These are phyloP conservation scores for Ornithoptera alexandrae DNA, from an alignment of 2,888 invertebrate species.

Conservation along the genomic window DNA sequence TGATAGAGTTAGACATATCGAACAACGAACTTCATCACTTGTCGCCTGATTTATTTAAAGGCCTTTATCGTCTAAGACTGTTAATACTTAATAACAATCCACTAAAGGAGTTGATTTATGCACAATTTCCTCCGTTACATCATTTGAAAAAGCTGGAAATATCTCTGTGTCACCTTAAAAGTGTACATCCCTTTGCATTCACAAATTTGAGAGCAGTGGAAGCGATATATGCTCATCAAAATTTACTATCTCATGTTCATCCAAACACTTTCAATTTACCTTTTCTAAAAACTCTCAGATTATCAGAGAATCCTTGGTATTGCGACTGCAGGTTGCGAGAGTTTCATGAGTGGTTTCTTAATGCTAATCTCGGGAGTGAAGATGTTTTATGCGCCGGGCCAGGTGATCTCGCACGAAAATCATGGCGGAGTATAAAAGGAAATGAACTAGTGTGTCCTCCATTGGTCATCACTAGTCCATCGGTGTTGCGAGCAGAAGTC, in stretches of 20 bases:
- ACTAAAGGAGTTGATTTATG: constrained; percentile 83
- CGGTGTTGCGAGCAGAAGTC: constrained; percentile 84
- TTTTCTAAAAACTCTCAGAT: constrained; percentile 85
- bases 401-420: constrained; percentile 80
- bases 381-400: constrained; percentile 87
- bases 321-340: constrained; percentile 92
- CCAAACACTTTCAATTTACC: constrained; percentile 70
- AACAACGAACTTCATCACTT: constrained; percentile 87
- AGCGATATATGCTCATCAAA: constrained; percentile 90
- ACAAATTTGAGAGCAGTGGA: constrained; percentile 86
- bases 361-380: constrained; percentile 87
- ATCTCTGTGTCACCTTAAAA: constrained; percentile 86
- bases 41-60: constrained; percentile 89
- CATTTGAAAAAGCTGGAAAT: constrained; percentile 90
- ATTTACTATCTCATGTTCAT: constrained; percentile 85
- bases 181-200: constrained; percentile 87
- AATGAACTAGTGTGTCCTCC: constrained; percentile 91
- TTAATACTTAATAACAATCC: constrained; percentile 91
- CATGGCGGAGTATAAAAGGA: constrained; percentile 87
- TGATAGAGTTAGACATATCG: constrained; percentile 92
- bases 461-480: constrained; percentile 80
- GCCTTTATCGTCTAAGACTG: constrained; percentile 88
- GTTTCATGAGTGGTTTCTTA: constrained; percentile 90
- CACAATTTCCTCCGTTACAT: constrained; percentile 89
- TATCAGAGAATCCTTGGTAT: constrained; percentile 93